Base-by-base conservation (phyloP, 2,113 vertebrate species). In the Forbesichthys papilliferus region DNA sequence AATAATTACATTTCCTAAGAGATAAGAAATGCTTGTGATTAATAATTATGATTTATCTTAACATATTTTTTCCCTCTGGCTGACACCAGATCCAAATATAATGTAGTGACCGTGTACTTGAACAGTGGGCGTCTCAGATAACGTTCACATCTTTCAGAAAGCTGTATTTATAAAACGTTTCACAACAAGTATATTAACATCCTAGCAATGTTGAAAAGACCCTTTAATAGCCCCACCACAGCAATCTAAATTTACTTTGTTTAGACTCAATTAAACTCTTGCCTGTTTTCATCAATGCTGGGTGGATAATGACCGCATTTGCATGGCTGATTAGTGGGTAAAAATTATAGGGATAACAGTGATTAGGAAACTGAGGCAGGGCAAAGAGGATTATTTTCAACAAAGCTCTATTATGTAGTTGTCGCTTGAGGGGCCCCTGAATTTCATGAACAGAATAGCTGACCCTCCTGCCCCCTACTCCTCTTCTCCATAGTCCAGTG, bases 401-500 rank as follows among this genome's bases (percentile, higher is more conserved):
- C 14, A 79, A 79, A 80, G 62, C 68, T 73, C 71, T 64, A 79
- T 84, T 82, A 83, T 66, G 89, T 87, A 80, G 83, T 83, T 92
- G 87, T 89, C 73, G 78, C 84, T 93, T 86, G 84, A 87, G 91
- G 78, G 69, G 87, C 79, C 82, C 86, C 74, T 82, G 83, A 80
- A 82, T 93, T 93, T 91, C 81, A 86, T 88, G 87, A 91, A 84
- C 88, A 89, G 82, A 78, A 92, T 91, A 83, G 64, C 78, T 73
- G 63, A 78, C 82, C 88, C 86, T 93, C 90, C 85, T 86, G 82
- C 89, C 90, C 85, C 91, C 86, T 69, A 89, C 64, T 86, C 76
- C 74, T 85, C 81, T 42, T 85, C 67, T 77, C 73, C 59, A 85
- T 78, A 82, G 75, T 82, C 83, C 80, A 72, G 84, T 95, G 92